Conservation (phyloP, 2,113 vertebrate genomes). For the Marmota flaviventris region DNA sequence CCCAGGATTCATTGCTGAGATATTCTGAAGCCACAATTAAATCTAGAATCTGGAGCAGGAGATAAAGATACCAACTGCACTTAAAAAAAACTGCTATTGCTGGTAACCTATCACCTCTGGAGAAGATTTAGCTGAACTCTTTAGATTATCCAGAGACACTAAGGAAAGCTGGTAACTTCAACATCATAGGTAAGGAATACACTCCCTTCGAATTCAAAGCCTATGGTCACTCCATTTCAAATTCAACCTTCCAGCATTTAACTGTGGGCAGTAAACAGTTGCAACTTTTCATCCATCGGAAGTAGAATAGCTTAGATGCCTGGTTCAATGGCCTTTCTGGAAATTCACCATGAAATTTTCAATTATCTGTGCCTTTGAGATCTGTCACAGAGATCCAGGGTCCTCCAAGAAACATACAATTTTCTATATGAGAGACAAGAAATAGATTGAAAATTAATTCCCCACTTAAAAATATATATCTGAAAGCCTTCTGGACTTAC, state of each 20-base stretch:
- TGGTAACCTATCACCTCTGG: neutral
- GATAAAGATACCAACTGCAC: neutral
- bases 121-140: neutral
- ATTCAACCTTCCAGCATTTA: neutral
- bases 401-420: constrained; percentile 4
- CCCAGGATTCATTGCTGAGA: neutral
- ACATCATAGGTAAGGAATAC: neutral
- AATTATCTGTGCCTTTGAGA: constrained; percentile 15
- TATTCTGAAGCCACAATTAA: neutral
- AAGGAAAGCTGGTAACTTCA: neutral
- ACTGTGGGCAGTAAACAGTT: neutral
- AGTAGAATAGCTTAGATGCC: neutral
- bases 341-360: constrained; percentile 43
- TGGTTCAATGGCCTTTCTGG: neutral
- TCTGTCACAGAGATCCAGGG: neutral
- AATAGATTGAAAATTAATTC: constrained; percentile 54
- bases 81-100: neutral
- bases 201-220: neutral
- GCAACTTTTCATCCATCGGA: neutral
- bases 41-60: constrained; percentile 29
- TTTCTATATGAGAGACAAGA: constrained; percentile 30
- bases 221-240: neutral
- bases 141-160: neutral
- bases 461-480: neutral
- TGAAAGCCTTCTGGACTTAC: neutral